A percentile compares a stretch with the other conserved stretches of the same genome.
Conservation (phyloP, 2,113 vertebrate genomes). For the Hystrix cristata region DNA sequence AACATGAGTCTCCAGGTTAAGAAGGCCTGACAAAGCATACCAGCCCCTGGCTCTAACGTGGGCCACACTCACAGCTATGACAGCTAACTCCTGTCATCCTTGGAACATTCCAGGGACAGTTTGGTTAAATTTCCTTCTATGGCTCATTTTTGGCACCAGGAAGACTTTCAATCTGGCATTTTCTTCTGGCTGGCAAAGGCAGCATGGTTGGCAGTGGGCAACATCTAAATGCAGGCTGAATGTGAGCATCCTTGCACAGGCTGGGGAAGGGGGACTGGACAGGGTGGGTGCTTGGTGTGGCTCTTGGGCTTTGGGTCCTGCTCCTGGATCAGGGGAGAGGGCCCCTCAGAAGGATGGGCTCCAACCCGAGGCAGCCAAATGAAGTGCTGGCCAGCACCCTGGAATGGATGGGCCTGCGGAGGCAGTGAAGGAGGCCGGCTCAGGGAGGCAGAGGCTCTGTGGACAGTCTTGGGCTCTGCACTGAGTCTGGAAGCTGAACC, state of each 20-base stretch:
- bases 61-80: not conserved
- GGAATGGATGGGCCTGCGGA: not conserved
- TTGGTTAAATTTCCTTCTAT: not conserved
- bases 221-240: not conserved
- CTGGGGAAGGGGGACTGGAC: not conserved
- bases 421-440: not conserved
- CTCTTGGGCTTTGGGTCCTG: not conserved
- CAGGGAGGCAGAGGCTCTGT: not conserved
- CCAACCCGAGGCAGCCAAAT: not conserved
- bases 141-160: constrained; percentile 38
- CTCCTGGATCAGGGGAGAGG: not conserved
- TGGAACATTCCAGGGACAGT: not conserved
- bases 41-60: not conserved
- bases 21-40: not conserved
- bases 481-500: not conserved
- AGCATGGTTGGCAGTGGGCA: not conserved
- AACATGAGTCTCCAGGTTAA: not conserved
- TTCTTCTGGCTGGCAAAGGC: not conserved
- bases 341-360: not conserved
- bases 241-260: accelerated
- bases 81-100: not conserved
- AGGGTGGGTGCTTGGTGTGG: not conserved
- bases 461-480: not conserved
- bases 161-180: constrained; percentile 5
- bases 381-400: not conserved